A percentile compares a stretch with the other conserved stretches of the same genome.
Conservation (phyloP, 2,113 vertebrate species). For the Ascaphus truei region DNA sequence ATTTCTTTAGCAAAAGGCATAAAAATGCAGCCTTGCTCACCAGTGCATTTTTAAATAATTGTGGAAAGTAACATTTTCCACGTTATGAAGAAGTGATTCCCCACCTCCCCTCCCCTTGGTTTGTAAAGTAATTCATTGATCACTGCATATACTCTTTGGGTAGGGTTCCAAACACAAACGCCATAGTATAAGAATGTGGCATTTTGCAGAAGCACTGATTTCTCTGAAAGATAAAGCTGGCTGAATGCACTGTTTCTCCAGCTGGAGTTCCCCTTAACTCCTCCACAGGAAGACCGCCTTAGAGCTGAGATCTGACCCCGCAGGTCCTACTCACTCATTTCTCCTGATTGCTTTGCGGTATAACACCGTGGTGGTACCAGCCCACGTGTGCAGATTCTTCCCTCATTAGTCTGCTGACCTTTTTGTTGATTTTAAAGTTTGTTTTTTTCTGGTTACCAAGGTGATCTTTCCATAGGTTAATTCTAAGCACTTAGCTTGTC, state of each 20-base stretch:
- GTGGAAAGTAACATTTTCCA: no score
- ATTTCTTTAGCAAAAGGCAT: no score
- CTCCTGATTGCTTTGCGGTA: background rate
- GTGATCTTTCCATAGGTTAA: constrained; percentile 43
- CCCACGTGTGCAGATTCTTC: constrained; percentile 20
- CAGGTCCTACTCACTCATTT: background rate
- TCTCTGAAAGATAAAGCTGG: no score
- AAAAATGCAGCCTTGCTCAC: no score
- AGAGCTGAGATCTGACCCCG: background rate
- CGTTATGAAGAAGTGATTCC: no score
- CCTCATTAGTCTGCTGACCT: constrained; percentile 36
- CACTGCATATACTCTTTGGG: no score
- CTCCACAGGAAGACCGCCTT: background rate
- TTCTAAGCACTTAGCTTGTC: constrained; percentile 49
- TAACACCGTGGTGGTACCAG: background rate
- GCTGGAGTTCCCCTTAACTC: background rate
- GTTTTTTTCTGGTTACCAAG: constrained; percentile 40
- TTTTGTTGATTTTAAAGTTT: constrained; percentile 42
- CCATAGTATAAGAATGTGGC: no score
- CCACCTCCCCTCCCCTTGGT: background rate
- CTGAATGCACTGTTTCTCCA: background rate
- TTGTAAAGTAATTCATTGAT: no score
- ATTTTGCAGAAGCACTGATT: no score
- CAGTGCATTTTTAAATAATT: no score
- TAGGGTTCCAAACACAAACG: no score